Base-by-base conservation (phyloP, 2,113 vertebrate genomes). In the Orthochromis malagaraziensis region DNA sequence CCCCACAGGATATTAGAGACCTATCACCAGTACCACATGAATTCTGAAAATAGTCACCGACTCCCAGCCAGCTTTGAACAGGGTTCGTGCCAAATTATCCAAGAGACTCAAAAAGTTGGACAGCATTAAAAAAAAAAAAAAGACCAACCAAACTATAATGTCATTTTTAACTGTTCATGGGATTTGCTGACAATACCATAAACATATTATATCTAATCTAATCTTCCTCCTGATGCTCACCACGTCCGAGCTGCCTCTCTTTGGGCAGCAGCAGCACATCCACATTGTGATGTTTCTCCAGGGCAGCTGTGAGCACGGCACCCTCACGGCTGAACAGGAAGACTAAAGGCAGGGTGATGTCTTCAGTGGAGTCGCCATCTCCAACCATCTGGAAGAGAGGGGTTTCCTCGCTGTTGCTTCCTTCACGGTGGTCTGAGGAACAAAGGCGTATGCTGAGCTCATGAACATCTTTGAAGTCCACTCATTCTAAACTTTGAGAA, bases 341-440 rank as follows among this genome's bases (percentile, higher is more conserved):
- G 19, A 97, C 95, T 75, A 97, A 89, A 9, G 97, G 97, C 63
- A 97, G 68, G 9, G 58, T 88, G 85, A 97, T 95, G 94, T 97
- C 96, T 6, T 92, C 92, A 5, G 95, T 96, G 68, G 96, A 87
- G 70, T 95, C 95, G 4, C 96, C 97, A 4, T 97, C 97, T 17
- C 97, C 97, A 16, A 97, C 97, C 97, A 97, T 97, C 92, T 97
- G 97, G 84, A 97, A 97, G 14, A 97, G 96, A 7, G 97, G 96
- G 0, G 96, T 96, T 9, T 96, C 95, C 21, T 95, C 94, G 5
- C 95, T 96, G 73, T 94, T 96, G 79, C 96, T 97, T 65, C 96
- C 96, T 60, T 96, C 96, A 9, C 87, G 92, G 85, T 97, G 95
- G 89, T 97, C 97, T 97, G 89, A 60, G 19, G 6, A 70, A 49